Percentiles rank a stretch among this genome's conserved stretches.
Conservation (phyloP, 1,140 invertebrate genomes). For the Nasonia giraulti region DNA sequence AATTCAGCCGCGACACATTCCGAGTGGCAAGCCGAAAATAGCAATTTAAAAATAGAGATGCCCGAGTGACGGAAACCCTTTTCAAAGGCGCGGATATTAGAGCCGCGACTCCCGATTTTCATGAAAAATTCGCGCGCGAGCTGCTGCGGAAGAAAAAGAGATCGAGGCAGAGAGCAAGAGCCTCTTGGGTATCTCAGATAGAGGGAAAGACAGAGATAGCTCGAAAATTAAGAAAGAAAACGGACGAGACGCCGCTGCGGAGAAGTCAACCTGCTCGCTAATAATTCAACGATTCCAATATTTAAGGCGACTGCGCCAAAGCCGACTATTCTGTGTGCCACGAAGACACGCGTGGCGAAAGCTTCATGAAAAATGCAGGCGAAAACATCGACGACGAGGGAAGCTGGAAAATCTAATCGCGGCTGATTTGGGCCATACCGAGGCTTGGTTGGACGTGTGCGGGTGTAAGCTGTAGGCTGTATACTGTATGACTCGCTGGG, state of each 20-base stretch:
- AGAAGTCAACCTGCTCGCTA: conserved; percentile 29
- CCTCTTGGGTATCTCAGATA: background rate
- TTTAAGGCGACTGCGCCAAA: conserved; percentile 28
- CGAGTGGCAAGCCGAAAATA: background rate
- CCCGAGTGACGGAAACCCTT: conserved; percentile 1
- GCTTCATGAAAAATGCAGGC: background rate
- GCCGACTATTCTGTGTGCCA: background rate
- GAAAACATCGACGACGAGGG: background rate
- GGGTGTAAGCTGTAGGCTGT: no score
- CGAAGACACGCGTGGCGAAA: background rate
- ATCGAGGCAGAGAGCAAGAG: background rate
- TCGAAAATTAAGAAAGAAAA: conserved; percentile 39
- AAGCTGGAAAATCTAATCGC: conserved; percentile 1
- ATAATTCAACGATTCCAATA: conserved; percentile 38
- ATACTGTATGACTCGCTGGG: background rate
- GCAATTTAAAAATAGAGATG: conserved; percentile 12
- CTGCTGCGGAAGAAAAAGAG: background rate
- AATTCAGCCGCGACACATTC: background rate
- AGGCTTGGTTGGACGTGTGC: background rate
- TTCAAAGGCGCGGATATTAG: background rate
- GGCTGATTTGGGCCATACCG: background rate
- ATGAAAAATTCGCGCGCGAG: conserved; percentile 13
- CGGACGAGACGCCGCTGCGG: background rate
- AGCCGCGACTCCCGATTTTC: background rate
- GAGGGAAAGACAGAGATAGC: background rate